Conservation (phyloP, 1,140 invertebrate genomes). For the Euwallacea fornicatus region DNA sequence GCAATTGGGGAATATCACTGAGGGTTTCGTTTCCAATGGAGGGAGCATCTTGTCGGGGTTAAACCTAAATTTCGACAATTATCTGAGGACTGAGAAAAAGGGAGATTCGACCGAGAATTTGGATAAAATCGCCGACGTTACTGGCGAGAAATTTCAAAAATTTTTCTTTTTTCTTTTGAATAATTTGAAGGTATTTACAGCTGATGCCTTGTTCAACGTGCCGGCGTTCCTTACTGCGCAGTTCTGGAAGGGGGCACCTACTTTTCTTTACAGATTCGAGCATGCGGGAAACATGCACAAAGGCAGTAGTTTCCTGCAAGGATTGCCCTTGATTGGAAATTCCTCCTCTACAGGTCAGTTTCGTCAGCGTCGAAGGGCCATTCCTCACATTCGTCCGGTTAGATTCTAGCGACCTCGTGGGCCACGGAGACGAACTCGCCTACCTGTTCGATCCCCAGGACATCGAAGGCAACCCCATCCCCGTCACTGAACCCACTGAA, state of each 20-base stretch:
- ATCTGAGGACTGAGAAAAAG: constrained; percentile 41
- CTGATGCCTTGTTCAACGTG: constrained; percentile 71
- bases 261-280: constrained; percentile 75
- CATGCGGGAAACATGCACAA: constrained; percentile 63
- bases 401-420: constrained; percentile 53
- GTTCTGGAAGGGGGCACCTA: constrained; percentile 62
- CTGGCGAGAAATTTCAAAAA: constrained; percentile 8
- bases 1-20: constrained; percentile 7
- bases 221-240: constrained; percentile 70
- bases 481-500: constrained; percentile 51
- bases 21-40: not conserved
- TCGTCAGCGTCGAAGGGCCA: not conserved
- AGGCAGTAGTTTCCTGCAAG: constrained; percentile 63
- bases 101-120: constrained; percentile 53
- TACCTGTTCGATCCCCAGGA: constrained; percentile 68
- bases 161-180: not conserved
- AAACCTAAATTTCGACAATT: constrained; percentile 47
- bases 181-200: constrained; percentile 44
- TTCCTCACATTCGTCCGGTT: not conserved
- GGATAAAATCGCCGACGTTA: constrained; percentile 48
- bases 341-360: constrained; percentile 27
- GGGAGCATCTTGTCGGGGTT: not conserved
- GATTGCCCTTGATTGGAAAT: constrained; percentile 58
- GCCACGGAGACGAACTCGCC: constrained; percentile 69
- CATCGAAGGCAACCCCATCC: constrained; percentile 58